Evolutionary conservation across 2,113 vertebrate species (phyloP), one percentile per base, ranked within the genome.

Genomic region (Corythoichthys haematopterus): DNA sequence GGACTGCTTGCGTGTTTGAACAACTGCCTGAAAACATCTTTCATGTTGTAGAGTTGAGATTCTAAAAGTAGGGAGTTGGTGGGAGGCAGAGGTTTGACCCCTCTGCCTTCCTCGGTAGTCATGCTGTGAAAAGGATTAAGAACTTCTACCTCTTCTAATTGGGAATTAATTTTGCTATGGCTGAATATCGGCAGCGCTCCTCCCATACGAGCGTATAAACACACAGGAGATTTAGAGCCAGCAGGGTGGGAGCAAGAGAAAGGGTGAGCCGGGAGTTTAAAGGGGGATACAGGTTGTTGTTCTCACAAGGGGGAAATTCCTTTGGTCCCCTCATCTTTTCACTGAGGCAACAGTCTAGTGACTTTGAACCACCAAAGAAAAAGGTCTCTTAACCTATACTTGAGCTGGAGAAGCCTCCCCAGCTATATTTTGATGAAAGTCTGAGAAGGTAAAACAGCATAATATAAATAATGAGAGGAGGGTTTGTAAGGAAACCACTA

Each of bases 341-440:
- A 88, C 89, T 89, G 69, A 86, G 88, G 88, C 88, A 89, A 91
- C 89, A 85, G 84, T 72, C 74, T 71, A 77, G 72, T 81, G 82
- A 85, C 86, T 85, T 85, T 91, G 79, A 88, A 87, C 80, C 78
- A 70, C 70, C 84, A 74, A 75, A 85, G 85, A 87, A 77, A 75
- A 80, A 12, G 80, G 52, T 78, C 71, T 76, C 73, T 72, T 72
- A 47, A 3, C 38, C 16, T 37, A 71, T 79, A 83, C 75, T 80
- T 71, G 47, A 20, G 37, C 61, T 78, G 74, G 69, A 60, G 75
- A 35, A 55, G 46, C 76, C 68, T 55, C 72, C 76, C 66, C 10
- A n/a, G 8, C 51, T 20, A 13, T 20, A 51, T 66, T 75, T 75
- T 36, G 60, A 40, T 60, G 37, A 3, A 43, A 12, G 59, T 45